Base-by-base conservation (phyloP, 2,888 invertebrate genomes). In the Lamproptera curius region DNA sequence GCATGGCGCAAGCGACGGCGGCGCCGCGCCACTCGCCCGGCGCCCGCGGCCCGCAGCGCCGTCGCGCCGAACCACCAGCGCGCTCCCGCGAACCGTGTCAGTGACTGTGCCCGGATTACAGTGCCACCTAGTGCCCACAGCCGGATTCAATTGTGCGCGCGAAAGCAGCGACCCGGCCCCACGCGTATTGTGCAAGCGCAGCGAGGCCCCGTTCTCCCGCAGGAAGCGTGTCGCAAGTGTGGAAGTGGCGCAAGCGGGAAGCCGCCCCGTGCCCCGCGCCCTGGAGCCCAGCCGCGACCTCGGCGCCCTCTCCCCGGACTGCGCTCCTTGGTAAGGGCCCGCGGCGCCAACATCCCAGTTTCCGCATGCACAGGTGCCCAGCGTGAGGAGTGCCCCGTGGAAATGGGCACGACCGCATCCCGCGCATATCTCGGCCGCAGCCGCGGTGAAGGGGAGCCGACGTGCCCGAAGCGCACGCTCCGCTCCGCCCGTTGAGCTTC, bases 41-140 rank as follows among this genome's bases (percentile, higher is more conserved):
- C 85, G 85, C 83, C 79, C 84, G 84, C 85, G 84, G 84, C 84
- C 83, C 84, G 79, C 80, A 79, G 81, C 85, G 83, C 84, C 82
- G 83, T 79, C 75, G 82, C 82, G 82, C 82, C 80, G 71, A 70
- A 65, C 63, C 63, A 55, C 57, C 63, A 47, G 57, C 56, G 57
- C 63, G 56, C 54, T 58, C 62, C 58, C 56, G 54, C 55, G 63
- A 41, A 50, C n/a, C 73, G 70, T 69, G 73, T 16, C 67, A 72
- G 68, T 63, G 48, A 58, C 54, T 58, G 58, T 55, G 60, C 78
- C 80, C 80, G 87, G 85, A 87, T 88, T 87, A 85, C 88, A 87
- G 87, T 87, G 87, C 61, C 61, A 69, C 58, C 60, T 72, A 84
- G 84, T 83, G 82, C 76, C 70, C 53, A 45, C 58, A 60, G 65